Conservation (phyloP, 2,113 vertebrate species). For the Clarias magur region DNA sequence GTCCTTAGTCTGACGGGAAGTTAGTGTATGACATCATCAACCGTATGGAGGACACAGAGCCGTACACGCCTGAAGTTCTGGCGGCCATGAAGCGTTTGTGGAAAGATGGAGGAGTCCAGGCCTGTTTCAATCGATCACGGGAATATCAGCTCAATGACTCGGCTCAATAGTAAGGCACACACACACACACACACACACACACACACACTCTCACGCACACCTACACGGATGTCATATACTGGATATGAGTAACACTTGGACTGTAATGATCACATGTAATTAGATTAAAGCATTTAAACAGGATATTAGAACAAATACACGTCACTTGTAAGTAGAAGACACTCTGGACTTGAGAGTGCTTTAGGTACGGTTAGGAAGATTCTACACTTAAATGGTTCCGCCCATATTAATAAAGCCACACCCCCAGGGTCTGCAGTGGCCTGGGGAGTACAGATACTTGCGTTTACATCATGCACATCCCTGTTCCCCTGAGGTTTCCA, state of each 20-base stretch:
- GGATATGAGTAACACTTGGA: not conserved
- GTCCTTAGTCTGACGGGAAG: conserved; percentile 88
- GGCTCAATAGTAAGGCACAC: conserved; percentile 87
- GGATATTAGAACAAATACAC: not conserved
- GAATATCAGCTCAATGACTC: conserved; percentile 98
- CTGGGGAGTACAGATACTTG: not conserved
- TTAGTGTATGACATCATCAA: conserved; percentile 96
- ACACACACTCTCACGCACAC: not conserved
- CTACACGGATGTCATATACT: not conserved
- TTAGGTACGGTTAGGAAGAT: not conserved
- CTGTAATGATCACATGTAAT: not conserved
- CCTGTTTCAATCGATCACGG: conserved; percentile 92
- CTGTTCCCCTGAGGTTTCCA: too few species aligned
- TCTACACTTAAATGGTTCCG: not conserved
- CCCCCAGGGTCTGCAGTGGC: not conserved
- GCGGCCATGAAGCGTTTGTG: conserved; percentile 91
- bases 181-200: not conserved
- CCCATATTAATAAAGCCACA: not conserved
- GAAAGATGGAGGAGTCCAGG: conserved; percentile 89
- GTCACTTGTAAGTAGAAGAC: not conserved
- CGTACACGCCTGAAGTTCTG: conserved; percentile 93
- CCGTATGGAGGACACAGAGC: conserved; percentile 98
- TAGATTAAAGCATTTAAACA: not conserved
- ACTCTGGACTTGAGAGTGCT: not conserved
- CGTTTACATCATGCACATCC: too few species aligned